Evolutionary conservation across 2,113 vertebrate genomes (phyloP), one percentile per base, ranked within the genome.

Genomic region (Riparia riparia): DNA sequence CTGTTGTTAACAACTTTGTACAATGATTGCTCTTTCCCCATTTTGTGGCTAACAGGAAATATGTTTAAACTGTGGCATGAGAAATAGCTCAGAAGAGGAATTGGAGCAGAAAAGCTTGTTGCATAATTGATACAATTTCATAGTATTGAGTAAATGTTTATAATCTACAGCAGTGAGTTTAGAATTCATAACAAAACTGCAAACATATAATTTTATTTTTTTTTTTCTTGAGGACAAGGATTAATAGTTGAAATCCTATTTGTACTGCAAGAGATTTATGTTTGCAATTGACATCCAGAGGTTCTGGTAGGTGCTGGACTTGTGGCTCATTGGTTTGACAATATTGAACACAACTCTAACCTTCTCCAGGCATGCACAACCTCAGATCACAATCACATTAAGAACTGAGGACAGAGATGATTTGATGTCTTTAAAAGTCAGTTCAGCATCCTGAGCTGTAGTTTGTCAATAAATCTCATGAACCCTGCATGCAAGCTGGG

Each of bases 21-120:
- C 86, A 60, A 32, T 78, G 82, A 92, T 92, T 93, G 60, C 65
- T 83, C 82, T 90, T 90, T 95, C 60, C 64, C 37, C 58, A 29
- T 83, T 94, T 90, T 77, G 72, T 91, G 39, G 54, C n/a, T 92
- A 88, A 73, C 71, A 90, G 50, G 72, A 95, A 93, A 77, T 86
- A 50, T 47, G 54, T 90, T 85, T 94, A 70, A 95, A 90, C 42
- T 94, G 68, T 14, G 7, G 51, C 71, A 80, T 32, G 70, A 80
- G 63, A 77, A 95, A 82, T 26, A 93, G 39, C 68, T 94, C 58
- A 81, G 53, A 91, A 65, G 54, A 84, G 57, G 50, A 94, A 72
- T 19, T 82, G 82, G 63, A 93, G 71, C 74, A 89, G 70, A 87
- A 94, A 85, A 89, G 42, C 50, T 49, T 73, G 45, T 85, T 91